A percentile compares a stretch with the other conserved stretches of the same genome.
Evolutionary conservation across 64 coral and sea anemone genomes (phyloP).

Genomic region (Actinia tenebrosa): DNA sequence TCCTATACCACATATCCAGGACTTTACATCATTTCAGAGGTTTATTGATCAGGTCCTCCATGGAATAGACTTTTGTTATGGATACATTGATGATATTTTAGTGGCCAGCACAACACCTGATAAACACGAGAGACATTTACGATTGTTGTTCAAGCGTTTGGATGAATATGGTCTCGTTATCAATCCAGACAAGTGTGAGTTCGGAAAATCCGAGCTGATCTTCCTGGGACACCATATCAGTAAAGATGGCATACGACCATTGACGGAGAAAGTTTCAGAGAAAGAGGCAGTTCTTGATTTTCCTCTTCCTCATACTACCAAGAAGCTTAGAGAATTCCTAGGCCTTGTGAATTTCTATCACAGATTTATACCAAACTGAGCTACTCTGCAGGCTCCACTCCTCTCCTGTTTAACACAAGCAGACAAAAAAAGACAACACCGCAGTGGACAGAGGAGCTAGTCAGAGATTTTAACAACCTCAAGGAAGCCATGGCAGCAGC

Average conservation of each 20-base stretch:
- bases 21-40: conserved; percentile 27
- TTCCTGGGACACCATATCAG: conserved; percentile 32
- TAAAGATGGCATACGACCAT: conserved; percentile 36
- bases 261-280: conserved; percentile 31
- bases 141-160: conserved; percentile 26
- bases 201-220: conserved; percentile 32
- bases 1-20: conserved; percentile 19
- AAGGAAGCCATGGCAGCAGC: neutral
- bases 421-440: neutral
- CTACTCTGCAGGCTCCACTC: conserved; percentile 11
- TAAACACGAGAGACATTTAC: conserved; percentile 15
- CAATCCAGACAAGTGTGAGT: conserved; percentile 48
- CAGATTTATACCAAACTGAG: neutral
- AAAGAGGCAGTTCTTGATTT: conserved; percentile 23
- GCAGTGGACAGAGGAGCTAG: conserved; percentile 25
- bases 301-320: conserved; percentile 5
- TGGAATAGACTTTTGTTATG: conserved; percentile 30
- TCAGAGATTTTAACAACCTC: conserved; percentile 16
- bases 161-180: conserved; percentile 28
- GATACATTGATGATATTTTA: conserved; percentile 47
- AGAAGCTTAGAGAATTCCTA: neutral
- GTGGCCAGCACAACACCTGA: conserved; percentile 35
- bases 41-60: conserved; percentile 37
- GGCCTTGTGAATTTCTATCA: too few relatives aligned
- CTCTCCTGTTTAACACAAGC: conserved; percentile 11